Evolutionary conservation across 2,797 vertebrate genomes (phyloP).

Genomic region (Molothrus aeneus): DNA sequence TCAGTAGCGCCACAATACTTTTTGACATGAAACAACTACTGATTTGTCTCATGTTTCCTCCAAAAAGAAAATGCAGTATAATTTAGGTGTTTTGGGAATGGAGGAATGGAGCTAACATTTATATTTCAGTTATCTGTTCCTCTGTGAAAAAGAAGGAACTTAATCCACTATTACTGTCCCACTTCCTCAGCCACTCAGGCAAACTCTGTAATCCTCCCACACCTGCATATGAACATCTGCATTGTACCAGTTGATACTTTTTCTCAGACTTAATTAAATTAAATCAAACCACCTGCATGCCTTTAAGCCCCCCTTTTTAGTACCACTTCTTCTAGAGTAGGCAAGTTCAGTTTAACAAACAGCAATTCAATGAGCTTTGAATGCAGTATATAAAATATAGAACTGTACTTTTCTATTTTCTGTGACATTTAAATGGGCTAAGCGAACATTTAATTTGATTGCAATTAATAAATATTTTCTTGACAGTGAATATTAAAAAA

Average conservation of each 20-base stretch:
- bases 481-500: not conserved
- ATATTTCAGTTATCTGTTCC: not conserved
- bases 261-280: slow-evolving; percentile 38
- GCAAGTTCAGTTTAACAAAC: not conserved
- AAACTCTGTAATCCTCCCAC: slow-evolving; percentile 35
- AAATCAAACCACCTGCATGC: slow-evolving; percentile 41
- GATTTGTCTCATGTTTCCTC: not conserved
- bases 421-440: not conserved
- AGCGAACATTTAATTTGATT: not conserved
- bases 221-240: not conserved
- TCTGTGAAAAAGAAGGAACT: slow-evolving; percentile 13
- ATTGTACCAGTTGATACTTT: not conserved
- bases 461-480: slow-evolving; percentile 1
- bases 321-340: not conserved
- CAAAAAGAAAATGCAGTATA: not conserved
- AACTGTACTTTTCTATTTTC: not conserved
- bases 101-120: not conserved
- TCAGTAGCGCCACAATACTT: not conserved
- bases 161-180: not conserved
- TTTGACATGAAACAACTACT: not conserved
- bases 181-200: not conserved
- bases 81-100: not conserved
- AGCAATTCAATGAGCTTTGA: not conserved
- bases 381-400: not conserved
- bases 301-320: not conserved